Evolutionary conservation across 2,888 invertebrate genomes (phyloP), one percentile per base, ranked within the genome.

Genomic region (Polydesmus complanatus): DNA sequence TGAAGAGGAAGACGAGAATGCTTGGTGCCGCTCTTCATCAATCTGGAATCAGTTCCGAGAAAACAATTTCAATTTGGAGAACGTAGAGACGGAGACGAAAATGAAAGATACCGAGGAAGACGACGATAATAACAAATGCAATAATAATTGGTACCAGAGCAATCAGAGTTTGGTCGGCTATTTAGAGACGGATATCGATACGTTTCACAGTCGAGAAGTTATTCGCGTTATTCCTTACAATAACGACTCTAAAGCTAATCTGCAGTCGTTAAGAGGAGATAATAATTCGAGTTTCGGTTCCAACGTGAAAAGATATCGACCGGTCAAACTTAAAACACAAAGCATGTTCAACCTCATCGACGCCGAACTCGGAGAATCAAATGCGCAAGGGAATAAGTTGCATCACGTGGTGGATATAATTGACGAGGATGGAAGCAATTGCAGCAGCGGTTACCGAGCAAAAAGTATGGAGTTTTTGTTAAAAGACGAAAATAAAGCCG

Each of bases 381-480:
- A 22, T 50, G 50, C 3, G 48, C 27, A 37, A 1, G 5, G 18
- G 2, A 25, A 56, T 27, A 22, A n/a, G 5, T 48, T 18, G 64
- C 73, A 76, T 75, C 73, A 77, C 75, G 74, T 76, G 75, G 71
- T 71, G 70, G 73, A 67, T 73, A 74, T 71, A 67, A 77, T 75
- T 22, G 70, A 78, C 76, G 68, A 79, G 75, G 67, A 77, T 76
- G 67, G 77, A 77, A 62, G 75, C 73, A 72, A 74, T 64, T 22
- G 61, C 61, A 25, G 21, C 58, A 5, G 47, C 56, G 62, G 8
- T 56, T 51, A 26, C 11, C 69, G 77, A 71, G 71, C 78, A 79
- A 89, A 90, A 78, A 90, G 89, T 77, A 91, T 92, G 91, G 92
- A 92, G 82, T 92, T 91, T 80, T 83, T 92, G 74, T 82, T 92